Conservation (phyloP, 2,888 invertebrate species). For the Melanophora roralis region DNA sequence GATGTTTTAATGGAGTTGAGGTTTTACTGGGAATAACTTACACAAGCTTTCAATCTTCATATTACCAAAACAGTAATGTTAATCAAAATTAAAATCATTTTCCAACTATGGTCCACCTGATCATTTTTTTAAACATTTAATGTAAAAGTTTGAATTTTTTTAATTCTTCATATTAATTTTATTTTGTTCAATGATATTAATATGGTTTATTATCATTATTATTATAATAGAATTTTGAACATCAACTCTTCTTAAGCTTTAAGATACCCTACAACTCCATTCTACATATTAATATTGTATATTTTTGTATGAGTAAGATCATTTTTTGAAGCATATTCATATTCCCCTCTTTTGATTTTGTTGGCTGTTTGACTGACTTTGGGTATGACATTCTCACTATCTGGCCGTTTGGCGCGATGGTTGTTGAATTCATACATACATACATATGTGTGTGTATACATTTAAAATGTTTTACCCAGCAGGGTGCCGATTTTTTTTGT, state of each 20-base stretch:
- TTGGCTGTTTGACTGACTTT: background rate
- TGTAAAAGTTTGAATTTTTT: conserved; percentile 17
- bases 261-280: conserved; percentile 24
- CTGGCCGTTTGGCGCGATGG: background rate
- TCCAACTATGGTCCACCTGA: conserved; percentile 41
- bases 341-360: conserved; percentile 31
- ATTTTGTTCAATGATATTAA: conserved; percentile 53
- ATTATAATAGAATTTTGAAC: conserved; percentile 40
- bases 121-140: conserved; percentile 27
- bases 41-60: conserved; percentile 16
- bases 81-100: conserved; percentile 21
- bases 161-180: conserved; percentile 21
- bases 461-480: conserved; percentile 63
- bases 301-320: conserved; percentile 35
- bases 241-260: conserved; percentile 10
- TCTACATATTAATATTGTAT: conserved; percentile 39
- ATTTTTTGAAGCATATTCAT: conserved; percentile 18
- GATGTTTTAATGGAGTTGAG: conserved; percentile 21
- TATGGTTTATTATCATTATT: conserved; percentile 54
- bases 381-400: background rate
- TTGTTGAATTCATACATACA: background rate
- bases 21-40: conserved; percentile 41
- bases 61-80: background rate
- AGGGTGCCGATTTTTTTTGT: conserved; percentile 57
- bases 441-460: conserved; percentile 37